Evolutionary conservation across 2,888 invertebrate species (phyloP).

Genomic region (Perdita meconis): DNA sequence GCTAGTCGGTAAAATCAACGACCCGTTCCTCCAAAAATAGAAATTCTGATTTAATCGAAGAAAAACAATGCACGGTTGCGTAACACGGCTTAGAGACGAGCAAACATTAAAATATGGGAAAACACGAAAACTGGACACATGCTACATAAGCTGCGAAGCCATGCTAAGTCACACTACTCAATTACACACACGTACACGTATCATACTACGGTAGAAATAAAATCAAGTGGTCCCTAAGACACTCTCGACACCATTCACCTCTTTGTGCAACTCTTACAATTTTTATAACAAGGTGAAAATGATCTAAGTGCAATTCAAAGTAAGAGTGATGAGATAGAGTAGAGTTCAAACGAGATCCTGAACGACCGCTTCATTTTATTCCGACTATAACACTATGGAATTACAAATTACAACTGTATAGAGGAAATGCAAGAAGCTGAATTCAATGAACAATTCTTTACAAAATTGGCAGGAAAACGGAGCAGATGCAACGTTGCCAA

Average conservation of each 20-base stretch:
- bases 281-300: no score
- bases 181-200: neutral
- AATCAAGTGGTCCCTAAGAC: neutral
- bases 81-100: neutral
- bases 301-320: no score
- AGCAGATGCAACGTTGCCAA: neutral
- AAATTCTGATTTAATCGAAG: neutral
- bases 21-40: neutral
- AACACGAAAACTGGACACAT: slow-evolving; percentile 29
- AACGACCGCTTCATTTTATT: neutral
- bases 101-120: neutral
- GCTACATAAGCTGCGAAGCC: slow-evolving; percentile 51
- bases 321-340: neutral
- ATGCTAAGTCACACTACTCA: slow-evolving; percentile 46
- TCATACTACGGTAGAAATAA: neutral
- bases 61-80: slow-evolving; percentile 12
- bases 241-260: neutral
- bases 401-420: slow-evolving; percentile 10
- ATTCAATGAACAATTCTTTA: neutral
- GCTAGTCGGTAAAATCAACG: slow-evolving; percentile 26
- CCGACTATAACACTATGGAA: slow-evolving; percentile 5
- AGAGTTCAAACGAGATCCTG: neutral
- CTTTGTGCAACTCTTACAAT: no score
- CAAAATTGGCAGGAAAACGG: no score
- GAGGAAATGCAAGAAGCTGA: neutral